Conservation (phyloP, 2,888 invertebrate species). For the Cantharis lateralis region DNA sequence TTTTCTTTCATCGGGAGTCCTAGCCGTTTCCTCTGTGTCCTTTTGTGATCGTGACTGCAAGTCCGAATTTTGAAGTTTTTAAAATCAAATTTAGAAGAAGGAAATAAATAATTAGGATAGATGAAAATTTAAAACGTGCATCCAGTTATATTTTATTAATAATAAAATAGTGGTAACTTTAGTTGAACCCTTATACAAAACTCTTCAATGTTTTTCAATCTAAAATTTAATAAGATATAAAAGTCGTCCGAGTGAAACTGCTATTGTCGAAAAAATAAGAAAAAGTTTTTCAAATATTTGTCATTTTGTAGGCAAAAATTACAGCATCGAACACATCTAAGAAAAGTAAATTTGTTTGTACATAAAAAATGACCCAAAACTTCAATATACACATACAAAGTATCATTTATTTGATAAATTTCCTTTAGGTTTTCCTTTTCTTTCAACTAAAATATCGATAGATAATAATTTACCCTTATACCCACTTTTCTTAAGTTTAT, state of each 20-base stretch:
- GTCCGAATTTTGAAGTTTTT: too few relatives aligned
- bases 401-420: background rate
- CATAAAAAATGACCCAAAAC: background rate
- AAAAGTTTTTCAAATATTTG: background rate
- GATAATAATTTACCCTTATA: background rate
- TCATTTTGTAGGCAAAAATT: background rate
- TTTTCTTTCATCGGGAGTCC: too few relatives aligned
- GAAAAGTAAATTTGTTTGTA: background rate
- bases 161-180: too few relatives aligned
- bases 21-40: too few relatives aligned
- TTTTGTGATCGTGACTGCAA: too few relatives aligned
- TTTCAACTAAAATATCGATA: background rate
- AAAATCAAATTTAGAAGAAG: too few relatives aligned
- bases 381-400: background rate
- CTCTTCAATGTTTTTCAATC: background rate
- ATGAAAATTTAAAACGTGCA: too few relatives aligned
- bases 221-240: background rate
- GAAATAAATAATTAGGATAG: too few relatives aligned
- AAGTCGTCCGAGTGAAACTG: background rate
- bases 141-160: too few relatives aligned
- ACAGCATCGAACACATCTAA: background rate
- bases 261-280: background rate
- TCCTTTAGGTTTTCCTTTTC: background rate
- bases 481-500: background rate
- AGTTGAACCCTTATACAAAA: background rate